Evolutionary conservation across 2,888 invertebrate species (phyloP).

Genomic region (Drosophila leonis): DNA sequence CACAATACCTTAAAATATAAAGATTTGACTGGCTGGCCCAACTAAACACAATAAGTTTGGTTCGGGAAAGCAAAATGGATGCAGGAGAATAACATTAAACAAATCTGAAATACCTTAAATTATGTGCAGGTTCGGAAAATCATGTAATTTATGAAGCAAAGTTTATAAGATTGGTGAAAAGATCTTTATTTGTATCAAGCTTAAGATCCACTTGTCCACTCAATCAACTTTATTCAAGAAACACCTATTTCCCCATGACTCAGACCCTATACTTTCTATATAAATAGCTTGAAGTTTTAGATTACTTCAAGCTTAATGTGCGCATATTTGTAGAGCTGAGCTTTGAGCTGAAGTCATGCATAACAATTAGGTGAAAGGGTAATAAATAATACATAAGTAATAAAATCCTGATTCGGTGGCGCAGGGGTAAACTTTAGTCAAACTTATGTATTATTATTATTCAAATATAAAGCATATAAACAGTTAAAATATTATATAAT

Average conservation of each 20-base stretch:
- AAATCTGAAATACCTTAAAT: too few relatives aligned
- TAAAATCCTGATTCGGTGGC: background rate
- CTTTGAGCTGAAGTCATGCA: background rate
- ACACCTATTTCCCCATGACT: slow-evolving; percentile 59
- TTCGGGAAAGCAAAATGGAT: too few relatives aligned
- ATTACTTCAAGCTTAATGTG: slow-evolving; percentile 24
- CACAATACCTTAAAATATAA: too few relatives aligned
- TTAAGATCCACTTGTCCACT: background rate
- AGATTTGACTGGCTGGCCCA: too few relatives aligned
- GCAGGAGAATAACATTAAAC: too few relatives aligned
- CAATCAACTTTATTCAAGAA: slow-evolving; percentile 39
- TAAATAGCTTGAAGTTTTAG: slow-evolving; percentile 53
- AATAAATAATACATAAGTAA: background rate
- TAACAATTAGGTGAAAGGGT: background rate
- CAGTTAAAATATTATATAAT: background rate
- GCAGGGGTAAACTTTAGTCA: background rate
- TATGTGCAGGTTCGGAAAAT: too few relatives aligned
- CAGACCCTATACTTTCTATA: background rate
- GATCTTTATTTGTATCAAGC: background rate
- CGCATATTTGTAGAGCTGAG: background rate
- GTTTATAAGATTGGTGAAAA: too few relatives aligned
- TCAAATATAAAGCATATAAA: background rate
- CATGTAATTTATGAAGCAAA: too few relatives aligned
- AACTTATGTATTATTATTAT: background rate
- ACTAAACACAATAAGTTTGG: too few relatives aligned